Evolutionary conservation across 2,113 vertebrate genomes (phyloP).

Genomic region (Chionomys nivalis): DNA sequence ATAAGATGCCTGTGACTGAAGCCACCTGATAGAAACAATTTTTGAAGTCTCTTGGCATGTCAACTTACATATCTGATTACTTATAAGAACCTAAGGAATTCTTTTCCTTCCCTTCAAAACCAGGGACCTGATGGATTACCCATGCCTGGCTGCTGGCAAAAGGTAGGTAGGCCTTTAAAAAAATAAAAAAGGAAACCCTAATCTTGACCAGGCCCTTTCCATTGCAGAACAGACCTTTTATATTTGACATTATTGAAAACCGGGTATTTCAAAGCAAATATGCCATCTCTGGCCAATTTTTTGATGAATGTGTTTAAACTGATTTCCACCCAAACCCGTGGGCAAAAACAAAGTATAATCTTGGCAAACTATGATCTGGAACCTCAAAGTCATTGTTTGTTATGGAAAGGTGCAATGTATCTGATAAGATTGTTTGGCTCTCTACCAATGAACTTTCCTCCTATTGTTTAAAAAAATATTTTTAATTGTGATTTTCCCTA

Average conservation of each 20-base stretch:
- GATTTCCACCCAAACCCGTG: conserved; percentile 21
- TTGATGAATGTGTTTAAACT: neutral
- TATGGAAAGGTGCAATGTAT: conserved; percentile 48
- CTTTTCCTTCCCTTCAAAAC: conserved; percentile 69
- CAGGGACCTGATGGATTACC: conserved; percentile 99
- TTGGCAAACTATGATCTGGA: neutral
- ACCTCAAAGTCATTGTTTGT: conserved; percentile 8
- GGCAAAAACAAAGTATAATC: conserved; percentile 2
- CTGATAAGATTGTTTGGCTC: conserved; percentile 14
- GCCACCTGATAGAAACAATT: conserved; percentile 40
- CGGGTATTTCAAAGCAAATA: neutral
- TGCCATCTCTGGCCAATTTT: neutral
- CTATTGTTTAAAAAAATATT: neutral
- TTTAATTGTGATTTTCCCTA: conserved; percentile 15
- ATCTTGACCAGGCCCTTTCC: conserved; percentile 41
- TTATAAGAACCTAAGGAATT: conserved; percentile 57
- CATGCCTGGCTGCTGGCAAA: conserved; percentile 99
- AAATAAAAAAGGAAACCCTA: no score
- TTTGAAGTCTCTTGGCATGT: conserved; percentile 20
- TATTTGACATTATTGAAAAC: conserved; percentile 36
- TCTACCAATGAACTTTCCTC: conserved; percentile 10
- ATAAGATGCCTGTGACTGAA: conserved; percentile 7
- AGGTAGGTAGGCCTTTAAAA: conserved; percentile 97
- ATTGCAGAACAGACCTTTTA: conserved; percentile 39
- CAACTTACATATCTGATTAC: neutral